Percentiles rank a stretch among this genome's conserved stretches.
These are phyloP conservation scores for Papilio dardanus DNA, from an alignment of 1,140 invertebrate genomes.

Conservation along the genomic window DNA sequence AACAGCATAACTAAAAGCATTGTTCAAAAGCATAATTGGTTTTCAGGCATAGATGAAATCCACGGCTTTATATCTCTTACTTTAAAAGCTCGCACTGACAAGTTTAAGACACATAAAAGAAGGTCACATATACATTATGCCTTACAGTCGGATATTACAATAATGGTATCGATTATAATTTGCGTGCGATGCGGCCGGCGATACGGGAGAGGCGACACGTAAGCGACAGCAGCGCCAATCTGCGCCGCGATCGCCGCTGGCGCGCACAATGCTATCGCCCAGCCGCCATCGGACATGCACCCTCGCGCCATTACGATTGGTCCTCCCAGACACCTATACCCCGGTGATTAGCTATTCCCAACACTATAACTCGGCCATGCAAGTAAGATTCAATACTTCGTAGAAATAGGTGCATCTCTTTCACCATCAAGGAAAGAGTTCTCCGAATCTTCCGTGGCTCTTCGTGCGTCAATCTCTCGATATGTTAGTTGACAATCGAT, in stretches of 20 bases:
- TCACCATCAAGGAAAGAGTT: no score
- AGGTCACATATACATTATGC: neutral
- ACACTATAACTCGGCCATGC: slow-evolving; percentile 39
- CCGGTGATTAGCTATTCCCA: slow-evolving; percentile 70
- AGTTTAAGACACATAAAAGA: neutral
- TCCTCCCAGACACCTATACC: slow-evolving; percentile 64
- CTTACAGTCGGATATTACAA: slow-evolving; percentile 76
- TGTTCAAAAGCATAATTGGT: neutral
- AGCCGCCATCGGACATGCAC: slow-evolving; percentile 74
- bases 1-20: neutral
- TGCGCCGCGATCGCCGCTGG: slow-evolving; percentile 73
- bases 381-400: no score
- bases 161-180: slow-evolving; percentile 82
- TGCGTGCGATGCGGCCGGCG: slow-evolving; percentile 76
- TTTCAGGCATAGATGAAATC: neutral
- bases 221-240: slow-evolving; percentile 76
- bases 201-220: slow-evolving; percentile 75
- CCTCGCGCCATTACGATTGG: slow-evolving; percentile 76
- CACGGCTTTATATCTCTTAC: neutral
- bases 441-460: neutral
- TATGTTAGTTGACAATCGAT: neutral
- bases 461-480: neutral
- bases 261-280: slow-evolving; percentile 77
- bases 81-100: neutral
- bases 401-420: neutral